A percentile compares a stretch with the other conserved stretches of the same genome.
These are phyloP conservation scores for Avahi laniger DNA, from an alignment of 2,797 vertebrate genomes.

Conservation along the genomic window DNA sequence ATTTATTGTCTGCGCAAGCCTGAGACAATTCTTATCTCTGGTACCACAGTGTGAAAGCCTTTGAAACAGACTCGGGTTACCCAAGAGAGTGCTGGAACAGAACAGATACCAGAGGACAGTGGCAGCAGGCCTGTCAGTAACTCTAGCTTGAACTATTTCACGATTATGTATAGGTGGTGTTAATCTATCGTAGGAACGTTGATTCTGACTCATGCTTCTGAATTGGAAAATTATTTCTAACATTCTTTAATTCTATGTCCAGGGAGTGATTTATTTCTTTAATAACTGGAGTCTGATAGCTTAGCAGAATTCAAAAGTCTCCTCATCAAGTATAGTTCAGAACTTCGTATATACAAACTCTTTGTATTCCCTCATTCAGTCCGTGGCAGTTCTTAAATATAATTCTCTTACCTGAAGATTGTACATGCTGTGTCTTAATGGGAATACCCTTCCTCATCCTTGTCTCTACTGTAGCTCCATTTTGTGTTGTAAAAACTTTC, in stretches of 20 bases:
- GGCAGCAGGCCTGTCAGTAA: not conserved
- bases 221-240: slow-evolving; percentile 9
- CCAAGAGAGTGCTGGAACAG: slow-evolving; percentile 46
- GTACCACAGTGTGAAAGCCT: slow-evolving; percentile 69
- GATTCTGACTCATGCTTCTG: not conserved
- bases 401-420: not conserved
- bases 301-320: not conserved
- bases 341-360: not conserved
- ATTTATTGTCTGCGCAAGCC: slow-evolving; percentile 45
- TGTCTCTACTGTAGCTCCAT: not conserved
- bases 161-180: not conserved
- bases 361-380: not conserved
- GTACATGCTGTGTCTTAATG: not conserved
- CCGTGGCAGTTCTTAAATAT: not conserved
- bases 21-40: slow-evolving; percentile 78
- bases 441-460: not conserved
- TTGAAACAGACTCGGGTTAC: slow-evolving; percentile 76
- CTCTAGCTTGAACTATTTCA: not conserved
- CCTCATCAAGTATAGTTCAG: not conserved
- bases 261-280: not conserved
- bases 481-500: not conserved
- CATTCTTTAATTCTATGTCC: not conserved
- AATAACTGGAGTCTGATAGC: not conserved
- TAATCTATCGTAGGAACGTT: not conserved
- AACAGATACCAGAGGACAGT: not conserved